Percentiles rank a stretch among this genome's conserved stretches.
Conservation (phyloP, 2,888 invertebrate genomes). For the Pseudoips prasinana region DNA sequence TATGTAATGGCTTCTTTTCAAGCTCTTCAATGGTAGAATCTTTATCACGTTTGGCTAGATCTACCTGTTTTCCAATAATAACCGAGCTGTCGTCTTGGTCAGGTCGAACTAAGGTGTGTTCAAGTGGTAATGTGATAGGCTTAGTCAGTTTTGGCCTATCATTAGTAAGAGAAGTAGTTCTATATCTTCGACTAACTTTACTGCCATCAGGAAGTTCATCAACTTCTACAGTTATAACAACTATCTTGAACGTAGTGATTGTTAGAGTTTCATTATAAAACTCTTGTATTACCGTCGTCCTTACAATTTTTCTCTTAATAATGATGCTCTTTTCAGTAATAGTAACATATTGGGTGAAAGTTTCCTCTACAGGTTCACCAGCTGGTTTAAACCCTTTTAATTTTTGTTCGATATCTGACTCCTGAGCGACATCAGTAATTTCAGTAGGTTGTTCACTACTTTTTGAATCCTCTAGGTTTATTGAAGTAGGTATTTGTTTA, state of each 20-base stretch:
- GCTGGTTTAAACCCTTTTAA: conserved; percentile 18
- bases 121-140: neutral
- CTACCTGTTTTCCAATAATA: too few species aligned
- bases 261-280: conserved; percentile 12
- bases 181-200: too few species aligned
- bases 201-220: conserved; percentile 9
- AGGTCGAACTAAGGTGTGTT: too few species aligned
- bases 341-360: too few species aligned
- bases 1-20: neutral
- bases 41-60: neutral
- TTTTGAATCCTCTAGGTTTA: conserved; percentile 1
- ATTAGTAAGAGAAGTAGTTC: too few species aligned
- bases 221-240: too few species aligned
- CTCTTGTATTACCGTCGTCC: conserved; percentile 19
- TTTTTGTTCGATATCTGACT: conserved; percentile 15
- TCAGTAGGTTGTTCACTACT: too few species aligned
- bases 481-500: conserved; percentile 5
- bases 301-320: conserved; percentile 16
- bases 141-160: conserved; percentile 1
- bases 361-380: conserved; percentile 20
- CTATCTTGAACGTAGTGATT: conserved; percentile 18
- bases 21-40: neutral
- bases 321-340: conserved; percentile 12
- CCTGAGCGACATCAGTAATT: too few species aligned
- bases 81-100: too few species aligned